Evolutionary conservation across 2,113 vertebrate genomes (phyloP).

Genomic region (Tretioscincus oriximinensis): DNA sequence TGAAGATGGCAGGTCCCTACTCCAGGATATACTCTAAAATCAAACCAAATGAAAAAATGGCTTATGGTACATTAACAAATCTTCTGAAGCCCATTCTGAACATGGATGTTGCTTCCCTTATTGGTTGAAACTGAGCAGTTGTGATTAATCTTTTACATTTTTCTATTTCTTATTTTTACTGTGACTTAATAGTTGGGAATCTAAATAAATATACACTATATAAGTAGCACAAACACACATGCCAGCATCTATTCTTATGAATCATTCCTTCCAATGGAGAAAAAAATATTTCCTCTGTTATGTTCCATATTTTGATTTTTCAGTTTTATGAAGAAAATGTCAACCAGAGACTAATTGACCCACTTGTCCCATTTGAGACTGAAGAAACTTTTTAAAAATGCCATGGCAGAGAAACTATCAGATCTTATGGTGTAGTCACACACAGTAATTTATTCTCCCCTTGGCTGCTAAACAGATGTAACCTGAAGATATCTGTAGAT

Average conservation of each 20-base stretch:
- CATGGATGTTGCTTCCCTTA: neutral
- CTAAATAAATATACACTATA: neutral
- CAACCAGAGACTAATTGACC: neutral
- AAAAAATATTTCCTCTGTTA: neutral
- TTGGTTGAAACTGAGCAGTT: neutral
- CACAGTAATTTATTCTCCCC: too few relatives aligned
- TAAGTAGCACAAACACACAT: neutral
- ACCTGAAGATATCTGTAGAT: too few relatives aligned
- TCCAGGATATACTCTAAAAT: too few relatives aligned
- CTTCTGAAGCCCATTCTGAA: neutral
- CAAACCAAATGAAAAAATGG: too few relatives aligned
- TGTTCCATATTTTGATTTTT: neutral
- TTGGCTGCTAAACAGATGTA: too few relatives aligned
- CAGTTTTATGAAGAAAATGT: neutral
- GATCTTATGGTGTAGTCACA: neutral
- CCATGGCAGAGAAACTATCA: neutral
- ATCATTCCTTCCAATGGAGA: neutral
- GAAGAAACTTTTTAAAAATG: rapidly evolving
- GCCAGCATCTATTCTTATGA: neutral
- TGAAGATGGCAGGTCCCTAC: too few relatives aligned
- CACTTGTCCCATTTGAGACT: neutral
- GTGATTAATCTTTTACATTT: neutral
- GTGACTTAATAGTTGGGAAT: neutral
- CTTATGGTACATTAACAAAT: neutral
- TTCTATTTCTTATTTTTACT: neutral